These are phyloP conservation scores for Phenganax subtilis DNA, from an alignment of 92 coral and sea anemone genomes.

Conservation along the genomic window DNA sequence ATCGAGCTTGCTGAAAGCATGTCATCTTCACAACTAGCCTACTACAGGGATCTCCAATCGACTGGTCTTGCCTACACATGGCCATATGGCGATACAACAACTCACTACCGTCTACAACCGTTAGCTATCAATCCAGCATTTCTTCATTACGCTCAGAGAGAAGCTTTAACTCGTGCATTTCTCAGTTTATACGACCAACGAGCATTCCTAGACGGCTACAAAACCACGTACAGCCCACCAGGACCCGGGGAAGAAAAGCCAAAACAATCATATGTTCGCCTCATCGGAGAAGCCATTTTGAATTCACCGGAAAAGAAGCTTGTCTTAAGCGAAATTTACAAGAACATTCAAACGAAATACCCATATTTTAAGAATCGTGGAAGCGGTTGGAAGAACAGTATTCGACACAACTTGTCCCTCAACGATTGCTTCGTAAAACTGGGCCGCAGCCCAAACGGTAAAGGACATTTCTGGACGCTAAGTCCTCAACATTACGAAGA, in stretches of 20 bases:
- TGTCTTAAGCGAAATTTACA: constrained; percentile 87
- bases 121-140: constrained; percentile 41
- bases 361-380: constrained; percentile 94
- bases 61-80: constrained; percentile 6
- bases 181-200: constrained; percentile 29
- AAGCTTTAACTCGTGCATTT: constrained; percentile 32
- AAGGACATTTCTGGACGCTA: constrained; percentile 93
- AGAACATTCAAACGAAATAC: constrained; percentile 71
- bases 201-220: constrained; percentile 17
- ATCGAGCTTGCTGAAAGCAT: constrained; percentile 21
- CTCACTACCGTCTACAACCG: constrained; percentile 36
- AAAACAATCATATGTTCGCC: constrained; percentile 79
- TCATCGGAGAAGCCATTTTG: constrained; percentile 89
- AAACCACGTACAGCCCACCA: constrained; percentile 15
- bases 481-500: constrained; percentile 77
- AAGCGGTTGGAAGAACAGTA: constrained; percentile 98
- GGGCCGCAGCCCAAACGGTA: constrained; percentile 95
- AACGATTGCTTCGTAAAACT: constrained; percentile 91
- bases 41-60: constrained; percentile 34
- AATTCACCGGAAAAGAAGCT: constrained; percentile 89
- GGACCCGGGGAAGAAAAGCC: constrained; percentile 62
- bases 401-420: constrained; percentile 80
- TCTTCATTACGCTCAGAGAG: constrained; percentile 29
- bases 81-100: constrained; percentile 20
- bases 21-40: constrained; percentile 19